These are phyloP conservation scores for Platalea minor DNA, from an alignment of 2,797 vertebrate species.

Conservation along the genomic window DNA sequence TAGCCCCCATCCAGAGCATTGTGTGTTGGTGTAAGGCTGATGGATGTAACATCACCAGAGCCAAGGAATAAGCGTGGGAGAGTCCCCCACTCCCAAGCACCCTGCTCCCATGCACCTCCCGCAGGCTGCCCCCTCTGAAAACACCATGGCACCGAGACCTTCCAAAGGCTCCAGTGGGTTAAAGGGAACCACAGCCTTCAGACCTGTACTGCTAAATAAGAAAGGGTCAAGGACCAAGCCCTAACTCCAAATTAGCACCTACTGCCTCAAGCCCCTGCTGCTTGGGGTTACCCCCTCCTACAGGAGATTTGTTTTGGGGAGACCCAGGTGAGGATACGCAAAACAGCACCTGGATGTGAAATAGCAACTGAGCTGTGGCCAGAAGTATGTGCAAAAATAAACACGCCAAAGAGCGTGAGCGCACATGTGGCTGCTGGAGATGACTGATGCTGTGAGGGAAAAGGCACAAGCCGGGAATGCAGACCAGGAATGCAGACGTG, in stretches of 20 bases:
- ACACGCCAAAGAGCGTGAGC: fast-evolving
- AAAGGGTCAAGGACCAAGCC: background rate
- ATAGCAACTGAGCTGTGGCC: background rate
- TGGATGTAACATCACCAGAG: fast-evolving
- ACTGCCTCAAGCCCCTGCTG: background rate
- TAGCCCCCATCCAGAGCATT: background rate
- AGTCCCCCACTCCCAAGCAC: fast-evolving
- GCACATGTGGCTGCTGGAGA: fast-evolving
- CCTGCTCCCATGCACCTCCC: background rate
- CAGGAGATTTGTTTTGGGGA: background rate
- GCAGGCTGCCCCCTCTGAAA: background rate
- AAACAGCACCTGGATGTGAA: background rate
- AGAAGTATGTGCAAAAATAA: background rate
- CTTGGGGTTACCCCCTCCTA: background rate
- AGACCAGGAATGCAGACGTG: fast-evolving
- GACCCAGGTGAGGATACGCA: background rate
- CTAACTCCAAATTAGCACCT: background rate
- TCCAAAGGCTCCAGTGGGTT: background rate
- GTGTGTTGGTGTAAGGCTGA: background rate
- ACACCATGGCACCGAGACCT: fast-evolving
- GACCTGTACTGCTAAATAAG: background rate
- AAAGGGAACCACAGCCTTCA: background rate
- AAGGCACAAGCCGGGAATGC: background rate
- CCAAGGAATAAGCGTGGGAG: background rate
- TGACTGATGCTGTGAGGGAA: fast-evolving